Base-by-base conservation (phyloP, 2,888 invertebrate species). In the Lycaena phlaeas region DNA sequence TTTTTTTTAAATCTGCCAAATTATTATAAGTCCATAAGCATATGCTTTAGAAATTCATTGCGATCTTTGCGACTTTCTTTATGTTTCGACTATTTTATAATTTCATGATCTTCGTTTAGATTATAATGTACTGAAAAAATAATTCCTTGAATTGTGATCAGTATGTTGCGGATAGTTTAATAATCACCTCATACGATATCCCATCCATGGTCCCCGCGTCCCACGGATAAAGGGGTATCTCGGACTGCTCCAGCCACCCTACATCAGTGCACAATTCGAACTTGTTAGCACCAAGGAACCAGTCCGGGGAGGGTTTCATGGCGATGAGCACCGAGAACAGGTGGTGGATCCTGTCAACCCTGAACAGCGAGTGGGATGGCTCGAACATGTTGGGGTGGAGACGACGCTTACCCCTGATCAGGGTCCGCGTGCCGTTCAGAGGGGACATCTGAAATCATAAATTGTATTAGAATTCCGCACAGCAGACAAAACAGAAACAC, bases 171-270 rank as follows among this genome's bases (percentile, higher is more conserved):
- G n/a, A n/a, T n/a, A n/a, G n/a, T n/a, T n/a, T n/a, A n/a, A n/a
- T n/a, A n/a, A 7, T 10, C 41, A 78, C 82, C 68, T 79, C 79
- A 54, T 81, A 82, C 4, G 76, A 72, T 22, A 77, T 66, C 0
- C 82, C 82, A 53, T 79, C 68, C 59, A 64, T 68, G 4, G 71
- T 72, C 0, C 82, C 82, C 11, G 82, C 82, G 45, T 84, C 82
- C 76, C 76, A 84, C 1, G 82, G 82, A 42, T 65, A 79, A 43
- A 82, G 41, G 0, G 75, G 70, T 28, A 82, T 61, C 27, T 57
- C 49, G 3, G 46, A 48, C 2, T 60, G 38, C 1, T 66, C 54
- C 36, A 74, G 43, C 82, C 82, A 84, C 0, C 66, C 71, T 1
- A 60, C 44, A 0, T 64, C 49, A 3, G 64, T 64, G 42, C 82